Base-by-base conservation (phyloP, 1,140 invertebrate genomes). In the Nilaparvata lugens region DNA sequence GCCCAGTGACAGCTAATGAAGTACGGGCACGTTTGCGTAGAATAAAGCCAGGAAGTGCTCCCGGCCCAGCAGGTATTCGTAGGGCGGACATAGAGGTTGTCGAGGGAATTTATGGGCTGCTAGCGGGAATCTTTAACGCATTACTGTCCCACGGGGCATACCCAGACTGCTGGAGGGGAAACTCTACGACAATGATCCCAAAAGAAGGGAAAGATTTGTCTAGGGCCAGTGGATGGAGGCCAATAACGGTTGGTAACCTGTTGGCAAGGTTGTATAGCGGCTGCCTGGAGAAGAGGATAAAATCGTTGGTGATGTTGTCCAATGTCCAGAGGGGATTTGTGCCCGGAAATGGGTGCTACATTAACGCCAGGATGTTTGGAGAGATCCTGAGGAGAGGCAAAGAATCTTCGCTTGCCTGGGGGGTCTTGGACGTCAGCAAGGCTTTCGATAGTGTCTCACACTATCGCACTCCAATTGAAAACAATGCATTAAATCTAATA, bases 101-200 rank as follows among this genome's bases (percentile, higher is more conserved):
- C 5, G 23, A 16, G 5, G 16, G 52, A 28, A 16, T 18, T 7
- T 19, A 53, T 53, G 23, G 28, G 2, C 21, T 24, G 7, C 18
- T 53, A 11, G 23, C 52, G 5, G 52, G 52, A 24, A 2, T 53
- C 2, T 53, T 19, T 13, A 53, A 53, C 19, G 4, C 4, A 3
- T 6, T 53, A 13, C 52, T 53, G 13, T 4, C 4, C 13, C 2
- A 16, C 2, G 52, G 23, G 5, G 13, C 7, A 3, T 53, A 53
- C 28, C 52, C 52, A 24, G 13, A 5, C 0, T n/a, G 13, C 0
- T 67, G 66, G 67, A 57, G 19, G 18, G 9, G 4, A 1, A 68
- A 68, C 21, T 14, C 67, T 5, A 68, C 68, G 0, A 67, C 38
- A 2, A 51, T 70, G 1, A 68, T 71, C 3, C 65, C 68, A 2